Evolutionary conservation across 1,140 invertebrate species (phyloP), one percentile per base, ranked within the genome.

Genomic region (Pseudomyrmex sp.): DNA sequence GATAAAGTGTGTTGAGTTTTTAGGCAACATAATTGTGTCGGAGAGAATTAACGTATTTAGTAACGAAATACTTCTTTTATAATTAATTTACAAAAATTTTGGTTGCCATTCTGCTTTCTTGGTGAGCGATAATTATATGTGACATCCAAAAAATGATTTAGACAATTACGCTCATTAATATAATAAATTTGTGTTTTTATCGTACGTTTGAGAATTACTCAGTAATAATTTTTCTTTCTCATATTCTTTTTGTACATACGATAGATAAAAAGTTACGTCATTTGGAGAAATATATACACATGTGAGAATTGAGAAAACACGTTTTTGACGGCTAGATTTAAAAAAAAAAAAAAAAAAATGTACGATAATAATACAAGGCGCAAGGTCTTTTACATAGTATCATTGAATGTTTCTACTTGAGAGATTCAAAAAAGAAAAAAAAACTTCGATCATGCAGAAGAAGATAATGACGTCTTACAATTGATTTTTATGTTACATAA

Each of bases 321-420:
- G 48, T 79, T 69, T 69, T 35, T 35, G 35, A 35, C 35, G 5
- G 35, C 35, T 35, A 35, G 35, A 7, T 0, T 1, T 5, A 35
- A n/a, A 35, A 26, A 26, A 26, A 26, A 26, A 35, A 35, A 5
- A 5, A 35, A 7, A 35, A 7, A 70, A 69, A 58, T 70, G 15
- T 79, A 26, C 35, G 13, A 59, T 69, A 35, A 63, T 26, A 77
- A 70, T 62, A 50, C 23, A 2, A 44, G 3, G 52, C n/a, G 58
- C 20, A 50, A 13, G 62, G 54, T 79, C 46, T 56, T 2, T 35
- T 80, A 62, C 48, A 77, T 35, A 46, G 10, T 61, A 82, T 83
- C 20, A 88, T 23, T 54, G 66, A 89, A 83, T 87, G 70, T 84
- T 83, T 89, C 59, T 77, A 89, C 61, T 46, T 62, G 12, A 58